A percentile compares a stretch with the other conserved stretches of the same genome.
These are phyloP conservation scores for Loxodonta africana DNA, from an alignment of 2,113 vertebrate species.

Conservation along the genomic window DNA sequence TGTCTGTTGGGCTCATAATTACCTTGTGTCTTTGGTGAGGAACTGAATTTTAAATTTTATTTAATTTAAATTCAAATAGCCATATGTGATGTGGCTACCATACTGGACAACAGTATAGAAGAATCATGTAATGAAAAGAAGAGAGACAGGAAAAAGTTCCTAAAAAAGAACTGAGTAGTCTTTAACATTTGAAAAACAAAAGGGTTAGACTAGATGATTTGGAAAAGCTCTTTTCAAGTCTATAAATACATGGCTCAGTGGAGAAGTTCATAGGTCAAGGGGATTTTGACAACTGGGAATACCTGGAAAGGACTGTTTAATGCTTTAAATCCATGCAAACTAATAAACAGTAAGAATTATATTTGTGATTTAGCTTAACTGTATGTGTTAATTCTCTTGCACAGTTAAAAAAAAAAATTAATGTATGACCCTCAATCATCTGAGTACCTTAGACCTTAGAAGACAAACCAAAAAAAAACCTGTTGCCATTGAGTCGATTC, in stretches of 20 bases:
- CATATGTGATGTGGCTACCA: neutral
- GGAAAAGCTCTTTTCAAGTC: neutral
- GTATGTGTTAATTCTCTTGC: neutral
- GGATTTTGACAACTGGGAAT: neutral
- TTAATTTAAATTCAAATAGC: neutral
- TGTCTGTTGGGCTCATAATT: too few relatives aligned
- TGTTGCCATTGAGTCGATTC: too few relatives aligned
- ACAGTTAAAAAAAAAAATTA: neutral
- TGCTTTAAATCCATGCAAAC: neutral
- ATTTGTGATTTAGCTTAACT: slow-evolving; percentile 17
- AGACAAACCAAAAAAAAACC: neutral
- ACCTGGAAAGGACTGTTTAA: neutral
- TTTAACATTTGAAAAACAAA: slow-evolving; percentile 34
- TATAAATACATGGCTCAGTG: neutral
- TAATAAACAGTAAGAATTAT: neutral
- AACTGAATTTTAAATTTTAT: neutral
- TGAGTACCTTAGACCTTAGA: neutral
- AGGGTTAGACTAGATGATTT: neutral
- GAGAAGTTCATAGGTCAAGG: neutral
- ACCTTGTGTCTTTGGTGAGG: too few relatives aligned
- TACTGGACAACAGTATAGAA: neutral
- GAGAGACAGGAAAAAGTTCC: neutral
- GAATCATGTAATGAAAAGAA: neutral
- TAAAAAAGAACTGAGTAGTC: neutral
- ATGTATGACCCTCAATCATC: neutral